Conservation (phyloP, 2,113 vertebrate genomes). For the Motacilla tschutschensis region DNA sequence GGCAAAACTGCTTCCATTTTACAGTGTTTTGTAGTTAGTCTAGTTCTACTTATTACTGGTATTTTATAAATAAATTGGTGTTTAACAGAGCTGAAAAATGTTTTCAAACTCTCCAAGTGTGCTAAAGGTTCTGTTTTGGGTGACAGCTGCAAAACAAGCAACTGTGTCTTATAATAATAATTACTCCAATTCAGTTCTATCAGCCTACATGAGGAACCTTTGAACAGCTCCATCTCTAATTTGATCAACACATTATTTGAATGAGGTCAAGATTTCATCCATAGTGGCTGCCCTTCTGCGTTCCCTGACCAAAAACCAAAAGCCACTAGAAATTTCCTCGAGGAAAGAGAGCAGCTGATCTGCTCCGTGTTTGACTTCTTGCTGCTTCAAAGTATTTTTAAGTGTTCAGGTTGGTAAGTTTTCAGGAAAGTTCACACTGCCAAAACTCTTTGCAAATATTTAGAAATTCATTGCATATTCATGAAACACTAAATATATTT, state of each 20-base stretch:
- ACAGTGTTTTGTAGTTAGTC: not conserved
- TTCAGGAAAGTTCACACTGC: not conserved
- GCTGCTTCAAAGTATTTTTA: not conserved
- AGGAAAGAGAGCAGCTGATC: not conserved
- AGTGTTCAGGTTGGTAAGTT: not conserved
- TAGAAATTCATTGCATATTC: constrained; percentile 39
- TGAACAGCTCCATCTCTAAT: constrained; percentile 1
- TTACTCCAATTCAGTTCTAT: not conserved
- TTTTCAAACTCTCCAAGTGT: not conserved
- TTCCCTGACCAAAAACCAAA: not conserved
- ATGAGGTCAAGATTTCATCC: not conserved
- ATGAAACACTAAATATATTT: constrained; percentile 44
- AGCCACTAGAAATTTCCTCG: not conserved
- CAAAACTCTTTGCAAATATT: constrained; percentile 10
- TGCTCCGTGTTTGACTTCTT: not conserved
- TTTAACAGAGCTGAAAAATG: not conserved
- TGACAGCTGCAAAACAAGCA: not conserved
- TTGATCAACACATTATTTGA: not conserved
- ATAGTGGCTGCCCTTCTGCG: not conserved
- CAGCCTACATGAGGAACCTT: not conserved
- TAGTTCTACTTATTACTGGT: constrained; percentile 19
- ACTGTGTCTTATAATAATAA: not conserved
- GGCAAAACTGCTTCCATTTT: not conserved
- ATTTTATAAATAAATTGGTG: not conserved
- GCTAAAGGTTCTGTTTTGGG: not conserved